Evolutionary conservation across 1,140 invertebrate genomes (phyloP).

Genomic region (Temnothorax nylanderi): DNA sequence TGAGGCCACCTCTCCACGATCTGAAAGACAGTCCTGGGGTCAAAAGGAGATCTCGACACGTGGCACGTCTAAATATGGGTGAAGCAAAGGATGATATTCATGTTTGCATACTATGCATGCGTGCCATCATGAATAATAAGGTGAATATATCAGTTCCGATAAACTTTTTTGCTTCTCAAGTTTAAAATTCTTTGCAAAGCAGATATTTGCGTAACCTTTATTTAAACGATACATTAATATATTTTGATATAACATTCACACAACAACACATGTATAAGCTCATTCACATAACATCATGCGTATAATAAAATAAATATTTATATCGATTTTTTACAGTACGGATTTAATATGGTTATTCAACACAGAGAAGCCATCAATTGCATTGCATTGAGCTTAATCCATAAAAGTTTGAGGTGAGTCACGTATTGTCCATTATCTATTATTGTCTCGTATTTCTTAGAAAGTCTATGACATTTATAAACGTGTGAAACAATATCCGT

Average conservation of each 20-base stretch:
- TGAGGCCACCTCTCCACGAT: conserved; percentile 87
- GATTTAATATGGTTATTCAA: conserved; percentile 99
- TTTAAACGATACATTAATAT: no score
- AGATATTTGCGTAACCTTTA: no score
- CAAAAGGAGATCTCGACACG: conserved; percentile 92
- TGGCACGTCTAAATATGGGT: conserved; percentile 97
- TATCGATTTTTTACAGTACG: conserved; percentile 90
- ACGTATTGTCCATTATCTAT: conserved; percentile 37
- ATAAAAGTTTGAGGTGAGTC: conserved; percentile 95
- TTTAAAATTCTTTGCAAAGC: no score
- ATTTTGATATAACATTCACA: neutral
- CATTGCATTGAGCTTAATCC: conserved; percentile 98
- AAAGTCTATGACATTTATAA: neutral
- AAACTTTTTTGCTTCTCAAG: no score
- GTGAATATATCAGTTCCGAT: conserved; percentile 83
- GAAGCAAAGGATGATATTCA: conserved; percentile 99
- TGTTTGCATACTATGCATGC: conserved; percentile 99
- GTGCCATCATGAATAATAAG: conserved; percentile 99
- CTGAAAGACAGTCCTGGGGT: conserved; percentile 90
- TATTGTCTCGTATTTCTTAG: neutral
- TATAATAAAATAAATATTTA: neutral
- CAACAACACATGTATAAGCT: neutral
- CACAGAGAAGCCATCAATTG: conserved; percentile 99
- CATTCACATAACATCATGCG: no score
- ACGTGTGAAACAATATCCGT: neutral